These are phyloP conservation scores for Gymnocephalus cernua DNA, from an alignment of 2,113 vertebrate species.

Conservation along the genomic window DNA sequence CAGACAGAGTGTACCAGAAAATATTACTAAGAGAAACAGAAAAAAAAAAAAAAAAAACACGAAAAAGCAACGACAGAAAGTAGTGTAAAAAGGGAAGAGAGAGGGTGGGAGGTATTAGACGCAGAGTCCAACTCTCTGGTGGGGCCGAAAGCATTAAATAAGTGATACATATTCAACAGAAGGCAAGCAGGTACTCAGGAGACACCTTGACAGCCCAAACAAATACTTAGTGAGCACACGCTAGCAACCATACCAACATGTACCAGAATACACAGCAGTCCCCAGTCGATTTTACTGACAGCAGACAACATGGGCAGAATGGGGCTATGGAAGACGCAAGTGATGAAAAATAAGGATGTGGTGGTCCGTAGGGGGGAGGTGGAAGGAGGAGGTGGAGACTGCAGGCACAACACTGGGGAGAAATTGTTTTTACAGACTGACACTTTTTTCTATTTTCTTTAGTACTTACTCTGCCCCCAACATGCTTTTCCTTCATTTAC, in stretches of 20 bases:
- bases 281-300: constrained; percentile 70
- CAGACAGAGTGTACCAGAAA: not conserved
- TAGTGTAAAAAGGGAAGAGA: not conserved
- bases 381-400: constrained; percentile 35
- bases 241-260: constrained; percentile 63
- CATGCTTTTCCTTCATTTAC: constrained; percentile 37
- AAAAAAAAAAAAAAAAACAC: not conserved
- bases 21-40: not conserved
- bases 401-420: constrained; percentile 15
- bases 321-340: constrained; percentile 42
- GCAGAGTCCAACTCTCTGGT: constrained; percentile 63
- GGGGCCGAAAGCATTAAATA: constrained; percentile 53
- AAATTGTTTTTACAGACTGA: constrained; percentile 41
- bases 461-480: constrained; percentile 18
- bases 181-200: constrained; percentile 67
- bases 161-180: constrained; percentile 80
- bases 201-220: constrained; percentile 80
- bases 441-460: constrained; percentile 47
- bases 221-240: constrained; percentile 73
- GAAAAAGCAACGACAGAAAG: constrained; percentile 23
- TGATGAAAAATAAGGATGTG: constrained; percentile 58
- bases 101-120: constrained; percentile 50
- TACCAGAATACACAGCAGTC: constrained; percentile 67
- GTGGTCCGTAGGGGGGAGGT: constrained; percentile 33
- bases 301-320: constrained; percentile 62